Evolutionary conservation across 2,113 vertebrate species (phyloP).

Genomic region (Nesoenas mayeri): DNA sequence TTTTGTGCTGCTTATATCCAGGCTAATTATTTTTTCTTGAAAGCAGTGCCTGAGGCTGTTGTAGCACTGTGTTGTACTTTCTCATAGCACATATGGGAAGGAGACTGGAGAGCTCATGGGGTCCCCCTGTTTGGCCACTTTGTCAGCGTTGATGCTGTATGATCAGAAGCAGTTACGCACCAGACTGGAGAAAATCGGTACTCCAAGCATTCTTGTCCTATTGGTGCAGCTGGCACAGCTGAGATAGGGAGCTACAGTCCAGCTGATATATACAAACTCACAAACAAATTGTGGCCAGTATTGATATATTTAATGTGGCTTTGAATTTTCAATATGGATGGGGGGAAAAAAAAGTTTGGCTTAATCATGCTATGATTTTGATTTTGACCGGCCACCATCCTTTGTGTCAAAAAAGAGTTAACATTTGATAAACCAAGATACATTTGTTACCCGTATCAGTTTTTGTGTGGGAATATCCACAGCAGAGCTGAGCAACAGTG

Average conservation of each 20-base stretch:
- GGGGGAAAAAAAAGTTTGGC: not conserved
- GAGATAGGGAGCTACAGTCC: not conserved
- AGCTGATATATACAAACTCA: not conserved
- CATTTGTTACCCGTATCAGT: not conserved
- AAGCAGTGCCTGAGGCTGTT: not conserved
- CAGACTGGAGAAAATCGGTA: not conserved
- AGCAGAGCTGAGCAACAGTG: not conserved
- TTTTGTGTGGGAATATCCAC: not conserved
- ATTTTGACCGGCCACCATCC: not conserved
- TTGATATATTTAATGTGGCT: not conserved
- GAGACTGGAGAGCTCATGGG: not conserved
- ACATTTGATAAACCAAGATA: not conserved
- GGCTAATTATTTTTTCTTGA: not conserved
- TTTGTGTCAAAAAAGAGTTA: not conserved
- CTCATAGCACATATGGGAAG: not conserved
- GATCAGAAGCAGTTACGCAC: slow-evolving; percentile 7
- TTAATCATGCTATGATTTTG: not conserved
- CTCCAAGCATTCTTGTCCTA: not conserved
- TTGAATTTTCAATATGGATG: not conserved
- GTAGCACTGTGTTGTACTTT: not conserved
- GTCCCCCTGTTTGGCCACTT: not conserved
- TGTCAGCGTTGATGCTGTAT: not conserved
- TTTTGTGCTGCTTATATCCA: not conserved
- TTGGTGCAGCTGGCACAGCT: not conserved
- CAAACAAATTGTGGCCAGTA: not conserved